Percentiles rank a stretch among this genome's conserved stretches.
Evolutionary conservation across 2,888 invertebrate genomes (phyloP).

Genomic region (Metellina segmentata): DNA sequence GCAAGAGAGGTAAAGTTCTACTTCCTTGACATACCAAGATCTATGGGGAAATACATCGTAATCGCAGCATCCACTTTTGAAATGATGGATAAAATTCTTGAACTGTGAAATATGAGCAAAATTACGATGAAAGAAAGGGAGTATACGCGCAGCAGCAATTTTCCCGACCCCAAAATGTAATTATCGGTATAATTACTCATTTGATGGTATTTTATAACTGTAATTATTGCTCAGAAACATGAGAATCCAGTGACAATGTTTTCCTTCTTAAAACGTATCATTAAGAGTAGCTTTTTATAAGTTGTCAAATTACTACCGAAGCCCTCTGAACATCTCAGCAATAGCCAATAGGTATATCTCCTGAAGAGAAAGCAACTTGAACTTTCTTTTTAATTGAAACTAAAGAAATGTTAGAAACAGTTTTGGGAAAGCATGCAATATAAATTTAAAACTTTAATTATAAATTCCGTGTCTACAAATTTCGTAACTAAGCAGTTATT

Average conservation of each 20-base stretch:
- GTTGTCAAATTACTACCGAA: no score
- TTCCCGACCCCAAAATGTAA: neutral
- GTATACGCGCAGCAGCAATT: neutral
- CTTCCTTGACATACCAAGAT: constrained; percentile 30
- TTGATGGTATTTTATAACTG: constrained; percentile 6
- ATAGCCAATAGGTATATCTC: no score
- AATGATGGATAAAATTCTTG: constrained; percentile 31
- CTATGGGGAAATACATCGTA: constrained; percentile 27
- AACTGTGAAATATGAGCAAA: constrained; percentile 44
- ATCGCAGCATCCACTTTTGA: neutral
- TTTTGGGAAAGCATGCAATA: no score
- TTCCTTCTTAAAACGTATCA: constrained; percentile 25
- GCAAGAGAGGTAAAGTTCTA: neutral
- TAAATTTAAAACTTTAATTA: no score
- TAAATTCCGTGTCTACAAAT: no score
- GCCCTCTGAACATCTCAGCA: no score
- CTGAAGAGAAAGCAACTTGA: no score
- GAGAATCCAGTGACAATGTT: constrained; percentile 33
- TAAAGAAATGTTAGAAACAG: no score
- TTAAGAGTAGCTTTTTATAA: neutral
- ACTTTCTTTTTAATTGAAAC: no score
- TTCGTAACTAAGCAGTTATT: no score
- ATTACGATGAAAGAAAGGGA: neutral
- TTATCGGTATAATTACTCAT: neutral
- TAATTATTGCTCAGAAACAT: constrained; percentile 13